These are phyloP conservation scores for Drosophila histrio DNA, from an alignment of 2,888 invertebrate species.

Conservation along the genomic window DNA sequence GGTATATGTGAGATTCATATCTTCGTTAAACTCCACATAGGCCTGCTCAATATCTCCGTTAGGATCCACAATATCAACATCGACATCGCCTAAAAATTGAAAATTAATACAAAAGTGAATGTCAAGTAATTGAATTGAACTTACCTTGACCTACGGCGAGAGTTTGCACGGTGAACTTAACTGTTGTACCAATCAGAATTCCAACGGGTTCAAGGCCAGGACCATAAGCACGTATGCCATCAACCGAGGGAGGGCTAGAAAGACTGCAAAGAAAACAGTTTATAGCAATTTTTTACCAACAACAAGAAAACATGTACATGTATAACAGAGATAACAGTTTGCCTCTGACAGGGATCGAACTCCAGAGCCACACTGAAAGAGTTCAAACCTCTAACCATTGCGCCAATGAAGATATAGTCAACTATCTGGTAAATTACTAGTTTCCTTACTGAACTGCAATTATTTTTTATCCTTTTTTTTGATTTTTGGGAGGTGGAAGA, in stretches of 20 bases:
- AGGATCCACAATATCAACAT: conserved; percentile 11
- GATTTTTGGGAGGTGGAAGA: too few relatives aligned
- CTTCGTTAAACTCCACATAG: conserved; percentile 6
- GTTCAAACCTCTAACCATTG: too few relatives aligned
- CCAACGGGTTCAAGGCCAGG: conserved; percentile 92
- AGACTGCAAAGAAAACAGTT: neutral
- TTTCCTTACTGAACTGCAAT: too few relatives aligned
- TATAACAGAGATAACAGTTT: too few relatives aligned
- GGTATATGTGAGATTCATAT: conserved; percentile 5
- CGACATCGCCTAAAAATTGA: neutral
- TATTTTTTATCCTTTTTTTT: too few relatives aligned
- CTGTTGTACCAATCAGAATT: conserved; percentile 85
- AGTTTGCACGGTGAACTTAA: conserved; percentile 15
- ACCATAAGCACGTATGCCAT: conserved; percentile 75
- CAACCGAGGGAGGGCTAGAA: neutral
- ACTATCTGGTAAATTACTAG: too few relatives aligned
- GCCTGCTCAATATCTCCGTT: conserved; percentile 12
- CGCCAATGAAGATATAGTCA: too few relatives aligned
- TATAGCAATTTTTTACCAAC: neutral
- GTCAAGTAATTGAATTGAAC: neutral
- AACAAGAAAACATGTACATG: too few relatives aligned
- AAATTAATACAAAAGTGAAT: neutral
- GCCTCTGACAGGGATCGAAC: too few relatives aligned
- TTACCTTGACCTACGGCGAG: conserved; percentile 1
- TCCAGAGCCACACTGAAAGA: too few relatives aligned